Evolutionary conservation across 2,888 invertebrate species (phyloP).

Genomic region (Phytoseiulus persimilis): DNA sequence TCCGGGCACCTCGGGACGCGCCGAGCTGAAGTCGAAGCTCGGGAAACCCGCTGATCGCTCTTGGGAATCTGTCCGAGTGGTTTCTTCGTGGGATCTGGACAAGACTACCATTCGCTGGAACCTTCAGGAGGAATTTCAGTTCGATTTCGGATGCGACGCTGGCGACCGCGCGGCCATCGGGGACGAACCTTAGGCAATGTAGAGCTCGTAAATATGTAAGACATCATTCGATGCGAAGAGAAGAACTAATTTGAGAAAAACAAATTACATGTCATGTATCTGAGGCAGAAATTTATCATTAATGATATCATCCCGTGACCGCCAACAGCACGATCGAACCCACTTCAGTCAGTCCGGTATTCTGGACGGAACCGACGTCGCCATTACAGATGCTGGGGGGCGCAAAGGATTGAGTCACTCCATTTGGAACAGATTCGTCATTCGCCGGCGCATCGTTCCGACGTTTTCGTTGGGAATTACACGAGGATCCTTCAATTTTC

Average conservation of each 20-base stretch:
- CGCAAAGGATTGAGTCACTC: not conserved
- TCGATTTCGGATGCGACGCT: too few relatives aligned
- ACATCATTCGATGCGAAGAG: not conserved
- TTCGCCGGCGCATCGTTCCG: not conserved
- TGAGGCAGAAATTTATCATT: not conserved
- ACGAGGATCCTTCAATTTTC: not conserved
- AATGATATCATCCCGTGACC: not conserved
- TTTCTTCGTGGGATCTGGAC: too few relatives aligned
- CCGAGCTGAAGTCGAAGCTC: too few relatives aligned
- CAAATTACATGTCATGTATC: constrained; percentile 5
- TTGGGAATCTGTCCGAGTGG: too few relatives aligned
- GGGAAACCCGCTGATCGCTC: too few relatives aligned
- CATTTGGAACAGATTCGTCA: not conserved
- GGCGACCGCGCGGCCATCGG: not conserved
- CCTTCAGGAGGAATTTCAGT: too few relatives aligned
- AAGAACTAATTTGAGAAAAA: constrained; percentile 5
- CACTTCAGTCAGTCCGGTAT: not conserved
- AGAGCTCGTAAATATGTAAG: not conserved
- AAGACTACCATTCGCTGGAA: too few relatives aligned
- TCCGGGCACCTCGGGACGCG: too few relatives aligned
- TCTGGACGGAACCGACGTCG: not conserved
- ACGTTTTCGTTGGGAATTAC: not conserved
- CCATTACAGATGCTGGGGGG: not conserved
- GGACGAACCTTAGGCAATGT: not conserved
- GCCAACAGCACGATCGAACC: not conserved